Percentiles rank a stretch among this genome's conserved stretches.
Conservation (phyloP, 1,140 invertebrate species). For the Micrasema longulum region DNA sequence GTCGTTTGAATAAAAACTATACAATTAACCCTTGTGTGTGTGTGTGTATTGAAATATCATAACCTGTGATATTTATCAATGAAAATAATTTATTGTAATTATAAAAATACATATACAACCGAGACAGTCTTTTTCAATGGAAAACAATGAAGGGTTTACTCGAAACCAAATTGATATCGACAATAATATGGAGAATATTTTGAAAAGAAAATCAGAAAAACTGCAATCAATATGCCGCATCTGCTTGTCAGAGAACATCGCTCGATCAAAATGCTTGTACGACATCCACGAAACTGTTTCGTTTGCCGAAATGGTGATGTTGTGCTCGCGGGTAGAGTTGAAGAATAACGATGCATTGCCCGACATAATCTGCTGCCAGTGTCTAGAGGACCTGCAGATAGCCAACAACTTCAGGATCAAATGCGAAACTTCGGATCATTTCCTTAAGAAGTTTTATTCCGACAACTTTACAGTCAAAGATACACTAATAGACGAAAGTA, state of each 20-base stretch:
- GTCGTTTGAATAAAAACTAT: no score
- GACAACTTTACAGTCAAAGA: no score
- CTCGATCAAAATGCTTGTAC: background rate
- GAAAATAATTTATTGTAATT: background rate
- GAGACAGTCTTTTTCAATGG: background rate
- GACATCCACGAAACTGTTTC: background rate
- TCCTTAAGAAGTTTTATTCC: slow-evolving; percentile 5
- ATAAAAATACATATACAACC: background rate
- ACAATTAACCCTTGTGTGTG: no score
- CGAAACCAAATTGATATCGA: background rate
- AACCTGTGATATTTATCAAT: no score
- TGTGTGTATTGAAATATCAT: no score
- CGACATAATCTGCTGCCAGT: slow-evolving; percentile 1
- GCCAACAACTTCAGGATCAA: slow-evolving; percentile 12
- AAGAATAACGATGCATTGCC: background rate
- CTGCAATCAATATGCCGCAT: background rate
- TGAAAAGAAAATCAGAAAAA: background rate
- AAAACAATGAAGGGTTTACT: background rate
- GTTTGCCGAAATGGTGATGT: slow-evolving; percentile 1
- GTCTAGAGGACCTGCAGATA: background rate
- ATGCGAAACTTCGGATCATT: slow-evolving; percentile 17
- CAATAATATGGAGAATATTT: background rate
- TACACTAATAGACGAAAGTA: background rate
- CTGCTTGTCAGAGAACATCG: background rate
- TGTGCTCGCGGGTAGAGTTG: slow-evolving; percentile 8